Base-by-base conservation (phyloP, 1,140 invertebrate species). In the Stegodyphus dumicola region DNA sequence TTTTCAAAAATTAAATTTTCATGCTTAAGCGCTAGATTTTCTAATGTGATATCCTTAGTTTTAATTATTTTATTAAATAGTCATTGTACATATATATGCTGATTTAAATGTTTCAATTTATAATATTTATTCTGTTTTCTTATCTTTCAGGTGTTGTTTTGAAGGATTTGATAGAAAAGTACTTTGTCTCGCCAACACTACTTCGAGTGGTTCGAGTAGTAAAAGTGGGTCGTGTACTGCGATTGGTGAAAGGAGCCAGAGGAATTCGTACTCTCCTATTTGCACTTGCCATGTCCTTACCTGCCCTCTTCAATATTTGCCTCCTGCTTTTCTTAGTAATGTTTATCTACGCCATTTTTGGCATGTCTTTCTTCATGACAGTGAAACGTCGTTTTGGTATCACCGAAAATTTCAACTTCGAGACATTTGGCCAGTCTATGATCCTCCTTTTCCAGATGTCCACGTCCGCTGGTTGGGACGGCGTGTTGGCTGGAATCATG, bases 291-390 rank as follows among this genome's bases (percentile, higher is more conserved):
- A 99, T 99, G 95, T 99, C 97, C 88, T 93, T 99, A 90, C 98
- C 97, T 88, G 98, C 98, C 87, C 94, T 99, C 74, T 98, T 99
- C 93, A 99, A 99, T 93, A 99, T 99, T 91, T 99, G 97, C 90
- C 94, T 99, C 89, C 93, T 99, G 88, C 94, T 99, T 88, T 99
- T 99, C 92, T 93, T 99, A 88, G 97, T 99, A 88, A 99, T 99
- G 96, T 99, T 99, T 92, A 99, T 99, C 91, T 99, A 99, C 91
- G 97, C 97, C 88, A 99, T 98, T 89, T 99, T 99, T 91, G 98
- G 98, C 86, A 99, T 99, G 98, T 98, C 97, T 70, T 99, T 99
- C 93, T 99, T 99, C 92, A 98, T 98, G 96, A 95, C 98, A 91
- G 97, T 99, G 78, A 97, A 97, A 91, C 95, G 95, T 89, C 88